Evolutionary conservation across 2,797 vertebrate species (phyloP).

Genomic region (Cyclura pinguis): DNA sequence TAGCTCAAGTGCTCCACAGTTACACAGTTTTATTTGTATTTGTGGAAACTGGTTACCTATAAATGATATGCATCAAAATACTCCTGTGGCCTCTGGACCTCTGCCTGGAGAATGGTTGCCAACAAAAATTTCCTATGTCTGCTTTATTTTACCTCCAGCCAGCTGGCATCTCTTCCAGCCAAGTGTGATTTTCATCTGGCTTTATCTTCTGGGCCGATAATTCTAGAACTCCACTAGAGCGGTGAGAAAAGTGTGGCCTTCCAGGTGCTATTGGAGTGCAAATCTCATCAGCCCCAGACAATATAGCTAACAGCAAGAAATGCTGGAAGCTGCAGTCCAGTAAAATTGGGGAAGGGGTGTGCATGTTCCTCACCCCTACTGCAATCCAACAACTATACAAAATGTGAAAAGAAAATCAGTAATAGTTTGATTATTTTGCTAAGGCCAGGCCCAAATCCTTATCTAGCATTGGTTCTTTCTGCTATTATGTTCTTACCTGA

Average conservation of each 20-base stretch:
- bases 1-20: neutral
- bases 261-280: neutral
- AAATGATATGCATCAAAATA: neutral
- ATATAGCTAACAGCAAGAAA: neutral
- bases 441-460: neutral
- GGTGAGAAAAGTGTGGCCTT: too few species aligned
- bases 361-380: neutral
- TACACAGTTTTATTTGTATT: neutral
- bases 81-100: neutral
- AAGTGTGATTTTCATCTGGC: neutral
- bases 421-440: slow-evolving; percentile 32
- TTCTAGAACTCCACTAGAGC: neutral
- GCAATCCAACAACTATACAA: neutral
- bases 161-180: neutral
- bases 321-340: neutral
- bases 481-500: slow-evolving; percentile 83
- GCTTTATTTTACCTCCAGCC: neutral
- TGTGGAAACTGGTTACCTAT: neutral
- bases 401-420: neutral
- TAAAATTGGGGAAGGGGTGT: too few species aligned
- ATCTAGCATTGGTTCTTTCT: too few species aligned
- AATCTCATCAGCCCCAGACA: neutral
- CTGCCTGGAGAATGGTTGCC: neutral
- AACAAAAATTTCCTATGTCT: too few species aligned
- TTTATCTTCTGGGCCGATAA: neutral